Evolutionary conservation across 2,888 invertebrate genomes (phyloP), one percentile per base, ranked within the genome.

Genomic region (Hemithea aestivaria): DNA sequence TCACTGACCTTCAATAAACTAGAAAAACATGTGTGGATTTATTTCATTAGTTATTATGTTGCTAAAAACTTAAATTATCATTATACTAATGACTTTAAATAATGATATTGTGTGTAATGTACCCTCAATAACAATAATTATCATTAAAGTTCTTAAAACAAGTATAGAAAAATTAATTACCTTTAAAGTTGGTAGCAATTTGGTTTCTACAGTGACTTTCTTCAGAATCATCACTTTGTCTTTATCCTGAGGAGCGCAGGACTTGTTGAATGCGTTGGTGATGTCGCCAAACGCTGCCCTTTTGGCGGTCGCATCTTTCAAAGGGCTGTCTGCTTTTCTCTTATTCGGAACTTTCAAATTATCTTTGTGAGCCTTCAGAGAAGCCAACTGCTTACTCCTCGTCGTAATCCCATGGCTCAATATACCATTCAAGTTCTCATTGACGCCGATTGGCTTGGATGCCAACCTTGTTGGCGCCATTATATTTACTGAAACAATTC

Each of bases 261-360:
- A 68, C 55, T 88, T 87, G 58, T 83, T 78, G 53, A 82, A 75
- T 48, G 91, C 92, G 79, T 95, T 96, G 32, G 95, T 95, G 52
- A 96, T 90, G 73, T 96, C 96, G 45, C 94, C 94, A 65, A 97
- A 91, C 2, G 96, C 96, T 25, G 94, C 93, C 59, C 96, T 88
- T 73, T 95, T 96, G 3, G 91, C 89, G 32, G 89, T 90, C 53
- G 90, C 91, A 66, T 93, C 92, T 75, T 93, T 94, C 27, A 91
- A 65, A 2, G 95, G 95, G 38, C 94, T 95, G 48, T 90, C 90
- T 1, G 95, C 95, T 89, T 96, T 96, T 64, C 96, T 89, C 73
- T 96, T 96, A 32, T 89, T 88, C 35, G 90, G 84, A 11, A 83
- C 72, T 64, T 90, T 90, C 51, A 88, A 69, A 47, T 56, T 66